phyloP scores from a whole-genome alignment of 2,888 invertebrate species.

The Thumatha senex region DNA sequence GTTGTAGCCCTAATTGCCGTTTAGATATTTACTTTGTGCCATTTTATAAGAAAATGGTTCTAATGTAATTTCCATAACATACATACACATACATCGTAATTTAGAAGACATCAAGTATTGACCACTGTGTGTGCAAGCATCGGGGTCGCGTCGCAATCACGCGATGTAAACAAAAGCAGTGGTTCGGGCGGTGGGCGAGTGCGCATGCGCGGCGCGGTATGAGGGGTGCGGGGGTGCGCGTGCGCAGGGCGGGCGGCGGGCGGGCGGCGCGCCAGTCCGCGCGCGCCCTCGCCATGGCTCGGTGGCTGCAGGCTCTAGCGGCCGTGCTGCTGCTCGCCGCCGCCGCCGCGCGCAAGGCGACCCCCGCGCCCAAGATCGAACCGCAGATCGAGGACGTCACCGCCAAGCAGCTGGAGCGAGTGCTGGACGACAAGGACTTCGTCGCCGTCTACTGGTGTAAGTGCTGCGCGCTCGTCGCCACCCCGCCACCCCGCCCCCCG shows the following conservation, averaged over 20 bases:
- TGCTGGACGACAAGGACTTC: constrained; percentile 95
- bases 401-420: constrained; percentile 94
- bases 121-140: not conserved
- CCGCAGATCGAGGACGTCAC: constrained; percentile 97
- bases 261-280: constrained; percentile 69
- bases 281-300: constrained; percentile 81
- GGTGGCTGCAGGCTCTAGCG: constrained; percentile 77
- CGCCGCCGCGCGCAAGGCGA: constrained; percentile 77
- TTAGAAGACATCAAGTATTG: too few relatives aligned
- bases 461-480: constrained; percentile 72
- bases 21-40: too few relatives aligned
- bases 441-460: constrained; percentile 98
- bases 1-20: too few relatives aligned
- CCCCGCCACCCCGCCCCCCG: constrained; percentile 38
- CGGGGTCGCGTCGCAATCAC: constrained; percentile 32
- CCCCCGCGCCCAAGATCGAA: constrained; percentile 73
- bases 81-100: too few relatives aligned
- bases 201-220: constrained; percentile 3
- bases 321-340: constrained; percentile 80
- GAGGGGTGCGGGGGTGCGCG: constrained; percentile 34
- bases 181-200: constrained; percentile 10
- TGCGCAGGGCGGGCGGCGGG: constrained; percentile 49
- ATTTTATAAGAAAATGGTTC: too few relatives aligned
- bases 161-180: constrained; percentile 58
- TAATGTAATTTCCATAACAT: too few relatives aligned